phyloP scores from a whole-genome alignment of 2,797 vertebrate genomes.

The Manis javanica region DNA sequence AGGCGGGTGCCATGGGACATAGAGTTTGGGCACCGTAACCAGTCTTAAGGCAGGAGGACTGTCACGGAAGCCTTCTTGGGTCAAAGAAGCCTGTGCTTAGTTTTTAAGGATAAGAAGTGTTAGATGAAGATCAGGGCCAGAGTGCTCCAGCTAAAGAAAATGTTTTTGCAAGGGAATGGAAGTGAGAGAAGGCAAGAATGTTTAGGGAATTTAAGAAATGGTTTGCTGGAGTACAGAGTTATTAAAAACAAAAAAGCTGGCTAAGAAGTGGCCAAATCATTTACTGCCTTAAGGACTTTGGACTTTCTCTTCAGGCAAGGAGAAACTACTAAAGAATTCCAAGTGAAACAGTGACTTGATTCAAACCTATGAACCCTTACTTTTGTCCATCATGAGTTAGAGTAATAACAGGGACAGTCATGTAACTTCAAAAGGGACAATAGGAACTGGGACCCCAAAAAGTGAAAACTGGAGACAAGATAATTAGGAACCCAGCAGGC shows the following conservation, averaged over 20 bases:
- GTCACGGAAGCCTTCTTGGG: not conserved
- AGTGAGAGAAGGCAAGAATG: not conserved
- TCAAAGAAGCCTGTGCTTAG: not conserved
- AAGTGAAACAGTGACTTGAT: not conserved
- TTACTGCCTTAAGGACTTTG: not conserved
- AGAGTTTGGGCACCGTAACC: not conserved
- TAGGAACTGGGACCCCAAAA: not conserved
- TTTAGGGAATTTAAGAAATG: not conserved
- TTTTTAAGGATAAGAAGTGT: not conserved
- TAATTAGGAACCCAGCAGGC: not conserved
- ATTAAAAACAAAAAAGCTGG: not conserved
- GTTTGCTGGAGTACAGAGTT: not conserved
- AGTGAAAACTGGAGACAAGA: not conserved
- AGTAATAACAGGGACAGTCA: not conserved
- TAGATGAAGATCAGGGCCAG: not conserved
- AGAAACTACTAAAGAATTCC: not conserved
- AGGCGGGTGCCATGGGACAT: not conserved
- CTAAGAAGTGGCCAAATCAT: not conserved
- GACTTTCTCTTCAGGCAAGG: not conserved
- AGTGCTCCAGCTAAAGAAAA: not conserved
- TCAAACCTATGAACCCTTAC: not conserved
- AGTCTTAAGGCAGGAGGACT: not conserved
- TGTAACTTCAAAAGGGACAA: not conserved
- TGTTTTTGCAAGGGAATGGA: not conserved
- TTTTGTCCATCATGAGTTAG: not conserved